These are phyloP conservation scores for Tetramorium alpestre DNA, from an alignment of 1,140 invertebrate genomes.

Conservation along the genomic window DNA sequence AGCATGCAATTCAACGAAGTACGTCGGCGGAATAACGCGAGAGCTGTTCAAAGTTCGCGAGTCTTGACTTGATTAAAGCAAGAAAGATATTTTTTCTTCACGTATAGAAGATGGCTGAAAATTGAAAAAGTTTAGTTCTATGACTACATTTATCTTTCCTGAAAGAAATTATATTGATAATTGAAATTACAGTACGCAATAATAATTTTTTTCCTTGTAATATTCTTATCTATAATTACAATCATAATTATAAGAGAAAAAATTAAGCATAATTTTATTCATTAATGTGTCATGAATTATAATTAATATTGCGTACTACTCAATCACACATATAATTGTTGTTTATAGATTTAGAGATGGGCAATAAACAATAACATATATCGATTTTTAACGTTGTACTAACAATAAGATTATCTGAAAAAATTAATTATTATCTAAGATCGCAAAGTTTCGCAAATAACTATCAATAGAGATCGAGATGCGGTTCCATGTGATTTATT, in stretches of 20 bases:
- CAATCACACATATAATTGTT: background rate
- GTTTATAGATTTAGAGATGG: background rate
- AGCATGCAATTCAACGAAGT: slow-evolving; percentile 33
- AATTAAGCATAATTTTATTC: background rate
- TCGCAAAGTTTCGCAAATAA: background rate
- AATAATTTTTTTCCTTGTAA: background rate
- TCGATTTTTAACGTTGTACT: background rate
- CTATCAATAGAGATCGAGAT: background rate
- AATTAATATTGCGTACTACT: background rate
- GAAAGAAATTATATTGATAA: background rate
- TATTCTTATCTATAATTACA: background rate
- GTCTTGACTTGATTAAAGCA: slow-evolving; percentile 17
- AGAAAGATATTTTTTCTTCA: background rate
- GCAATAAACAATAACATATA: background rate
- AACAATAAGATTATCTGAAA: background rate
- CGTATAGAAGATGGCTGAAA: background rate
- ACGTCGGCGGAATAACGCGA: background rate
- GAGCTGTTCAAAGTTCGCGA: background rate
- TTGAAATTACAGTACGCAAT: background rate
- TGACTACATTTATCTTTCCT: background rate
- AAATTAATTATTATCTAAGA: background rate
- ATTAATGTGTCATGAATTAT: background rate
- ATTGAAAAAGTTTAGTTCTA: background rate
- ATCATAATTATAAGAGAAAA: background rate
- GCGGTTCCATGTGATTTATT: slow-evolving; percentile 42